Evolutionary conservation across 2,888 invertebrate genomes (phyloP), one percentile per base, ranked within the genome.

Genomic region (Leptinotarsa rubiginosa): DNA sequence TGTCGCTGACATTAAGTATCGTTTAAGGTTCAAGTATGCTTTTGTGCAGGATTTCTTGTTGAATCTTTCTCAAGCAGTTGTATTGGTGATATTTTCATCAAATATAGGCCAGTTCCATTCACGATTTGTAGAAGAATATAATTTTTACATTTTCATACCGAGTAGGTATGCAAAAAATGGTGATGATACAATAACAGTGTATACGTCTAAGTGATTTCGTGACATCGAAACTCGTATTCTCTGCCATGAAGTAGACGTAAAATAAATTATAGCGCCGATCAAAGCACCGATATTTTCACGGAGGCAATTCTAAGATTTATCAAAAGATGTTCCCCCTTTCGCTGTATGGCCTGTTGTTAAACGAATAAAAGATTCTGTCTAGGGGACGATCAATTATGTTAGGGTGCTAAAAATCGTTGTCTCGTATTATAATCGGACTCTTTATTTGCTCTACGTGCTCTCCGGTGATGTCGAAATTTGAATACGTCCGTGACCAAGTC

Each of bases 331-430:
- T 75, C 70, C 72, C 72, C 74, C 74, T 67, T 72, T 66, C 49
- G 72, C 66, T 47, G 64, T 56, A 74, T 47, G 71, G 68, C 65
- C 71, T 71, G 71, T 71, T 66, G 65, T 71, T 54, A 18, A 54
- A 41, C 56, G 66, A 73, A 74, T 74, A 76, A 73, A 70, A 59
- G 73, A 73, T 70, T 65, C 72, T 68, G 76, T 76, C 76, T 76
- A 77, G 75, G 75, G 75, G 77, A 73, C 75, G 66, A 69, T 75
- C 77, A 75, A 71, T 73, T 75, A 77, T 72, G 73, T 73, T 73
- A 71, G 77, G 75, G 77, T 75, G 77, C 71, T 71, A 72, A 75
- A 77, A 77, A 65, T 70, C 74, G 70, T 73, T 75, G 66, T 75
- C 75, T 75, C 72, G 66, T 69, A 73, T 67, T 75, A 75, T 73